phyloP scores from a whole-genome alignment of 1,140 invertebrate species.

The Oppia nitens region DNA sequence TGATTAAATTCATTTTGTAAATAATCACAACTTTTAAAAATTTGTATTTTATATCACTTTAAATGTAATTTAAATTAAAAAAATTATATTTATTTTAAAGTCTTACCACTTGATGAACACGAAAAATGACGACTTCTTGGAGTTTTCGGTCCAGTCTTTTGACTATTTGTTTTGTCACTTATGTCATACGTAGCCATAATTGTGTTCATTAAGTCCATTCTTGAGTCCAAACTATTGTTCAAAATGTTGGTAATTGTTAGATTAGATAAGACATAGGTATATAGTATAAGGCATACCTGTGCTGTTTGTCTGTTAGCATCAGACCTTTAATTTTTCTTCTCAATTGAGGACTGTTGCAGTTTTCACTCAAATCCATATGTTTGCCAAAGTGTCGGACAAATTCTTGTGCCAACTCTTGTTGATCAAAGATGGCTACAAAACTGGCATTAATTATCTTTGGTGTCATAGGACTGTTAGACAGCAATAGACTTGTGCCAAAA shows the following conservation, averaged over 20 bases:
- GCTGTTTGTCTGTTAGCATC: conserved; percentile 69
- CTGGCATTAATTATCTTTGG: conserved; percentile 93
- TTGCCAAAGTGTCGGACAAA: conserved; percentile 50
- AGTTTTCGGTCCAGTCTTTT: not conserved
- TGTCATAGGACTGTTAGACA: conserved; percentile 80
- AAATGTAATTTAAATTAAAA: not conserved
- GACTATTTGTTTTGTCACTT: not conserved
- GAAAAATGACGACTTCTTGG: conserved; percentile 2
- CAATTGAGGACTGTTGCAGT: conserved; percentile 40
- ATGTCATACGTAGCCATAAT: conserved; percentile 13
- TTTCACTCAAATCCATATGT: conserved; percentile 38
- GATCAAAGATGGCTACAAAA: conserved; percentile 85
- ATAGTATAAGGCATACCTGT: conserved; percentile 29
- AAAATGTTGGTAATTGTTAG: not conserved
- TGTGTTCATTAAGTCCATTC: conserved; percentile 68
- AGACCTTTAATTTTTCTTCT: conserved; percentile 64
- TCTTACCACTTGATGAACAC: conserved; percentile 3
- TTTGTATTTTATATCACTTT: not conserved
- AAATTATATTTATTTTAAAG: not conserved
- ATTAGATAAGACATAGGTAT: not conserved
- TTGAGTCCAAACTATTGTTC: conserved; percentile 53
- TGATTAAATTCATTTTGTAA: not conserved
- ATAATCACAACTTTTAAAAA: too few species aligned
- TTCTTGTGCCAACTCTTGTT: conserved; percentile 58
- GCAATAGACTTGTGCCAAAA: conserved; percentile 80